Evolutionary conservation across 2,888 invertebrate genomes (phyloP).

Genomic region (Cinara cedri): DNA sequence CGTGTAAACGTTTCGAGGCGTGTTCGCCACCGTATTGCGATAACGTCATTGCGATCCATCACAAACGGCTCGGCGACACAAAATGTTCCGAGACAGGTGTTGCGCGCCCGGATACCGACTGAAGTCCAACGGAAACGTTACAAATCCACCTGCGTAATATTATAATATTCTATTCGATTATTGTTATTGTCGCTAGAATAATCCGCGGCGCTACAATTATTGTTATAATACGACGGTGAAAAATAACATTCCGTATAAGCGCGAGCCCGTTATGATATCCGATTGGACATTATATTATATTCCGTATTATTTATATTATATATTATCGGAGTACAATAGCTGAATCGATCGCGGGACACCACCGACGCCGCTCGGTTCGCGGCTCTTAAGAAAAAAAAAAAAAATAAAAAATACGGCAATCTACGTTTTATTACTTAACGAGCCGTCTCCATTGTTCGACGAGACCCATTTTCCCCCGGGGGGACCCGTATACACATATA

Average conservation of each 20-base stretch:
- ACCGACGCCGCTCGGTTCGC: slow-evolving; percentile 10
- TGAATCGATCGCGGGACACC: neutral
- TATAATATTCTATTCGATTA: too few relatives aligned
- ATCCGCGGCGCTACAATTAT: too few relatives aligned
- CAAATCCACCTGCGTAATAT: too few relatives aligned
- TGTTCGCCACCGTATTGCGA: too few relatives aligned
- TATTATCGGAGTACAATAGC: slow-evolving; percentile 33
- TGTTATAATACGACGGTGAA: neutral
- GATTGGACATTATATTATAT: neutral
- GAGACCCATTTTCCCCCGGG: slow-evolving; percentile 23
- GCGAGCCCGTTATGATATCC: neutral
- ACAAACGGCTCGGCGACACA: too few relatives aligned
- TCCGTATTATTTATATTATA: too few relatives aligned
- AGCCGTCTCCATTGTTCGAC: slow-evolving; percentile 42
- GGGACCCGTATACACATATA: slow-evolving; percentile 9
- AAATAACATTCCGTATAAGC: slow-evolving; percentile 31
- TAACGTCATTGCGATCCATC: too few relatives aligned
- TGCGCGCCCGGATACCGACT: too few relatives aligned
- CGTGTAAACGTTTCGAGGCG: too few relatives aligned
- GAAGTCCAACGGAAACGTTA: too few relatives aligned
- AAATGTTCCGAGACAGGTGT: too few relatives aligned
- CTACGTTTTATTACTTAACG: slow-evolving; percentile 48
- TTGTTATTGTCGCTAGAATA: too few relatives aligned
- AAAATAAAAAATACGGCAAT: slow-evolving; percentile 20
- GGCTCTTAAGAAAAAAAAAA: slow-evolving; percentile 16